A percentile compares a stretch with the other conserved stretches of the same genome.
Evolutionary conservation across 2,797 vertebrate species (phyloP).

Genomic region (Enteromius thamalakanensis): DNA sequence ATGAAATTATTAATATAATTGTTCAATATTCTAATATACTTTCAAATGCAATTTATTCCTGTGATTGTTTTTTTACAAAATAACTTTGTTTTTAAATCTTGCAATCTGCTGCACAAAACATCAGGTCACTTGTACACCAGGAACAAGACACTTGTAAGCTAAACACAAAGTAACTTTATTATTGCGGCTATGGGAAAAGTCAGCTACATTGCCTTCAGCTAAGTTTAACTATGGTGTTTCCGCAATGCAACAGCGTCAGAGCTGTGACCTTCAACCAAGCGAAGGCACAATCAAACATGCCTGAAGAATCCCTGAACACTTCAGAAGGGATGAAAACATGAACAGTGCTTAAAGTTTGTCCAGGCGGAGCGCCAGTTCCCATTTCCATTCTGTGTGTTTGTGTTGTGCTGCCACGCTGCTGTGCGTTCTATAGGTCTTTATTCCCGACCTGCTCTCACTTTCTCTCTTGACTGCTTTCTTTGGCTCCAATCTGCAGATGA

Average conservation of each 20-base stretch:
- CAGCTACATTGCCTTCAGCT: neutral
- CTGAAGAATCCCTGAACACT: slow-evolving; percentile 19
- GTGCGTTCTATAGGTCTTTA: slow-evolving; percentile 68
- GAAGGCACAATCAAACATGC: slow-evolving; percentile 32
- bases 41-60: neutral
- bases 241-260: neutral
- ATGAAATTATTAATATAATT: neutral
- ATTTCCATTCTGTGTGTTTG: slow-evolving; percentile 39
- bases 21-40: neutral
- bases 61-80: neutral
- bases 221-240: slow-evolving; percentile 15
- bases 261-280: slow-evolving; percentile 4
- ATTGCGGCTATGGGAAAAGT: neutral
- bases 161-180: neutral
- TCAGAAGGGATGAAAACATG: slow-evolving; percentile 30
- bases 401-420: slow-evolving; percentile 54
- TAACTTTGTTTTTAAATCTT: neutral
- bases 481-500: slow-evolving; percentile 75
- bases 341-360: slow-evolving; percentile 31
- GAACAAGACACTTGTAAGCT: neutral
- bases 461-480: slow-evolving; percentile 73
- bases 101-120: neutral
- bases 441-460: slow-evolving; percentile 73
- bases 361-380: slow-evolving; percentile 34
- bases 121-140: neutral